A percentile compares a stretch with the other conserved stretches of the same genome.
These are phyloP conservation scores for Limanda limanda DNA, from an alignment of 2,113 vertebrate species.

Conservation along the genomic window DNA sequence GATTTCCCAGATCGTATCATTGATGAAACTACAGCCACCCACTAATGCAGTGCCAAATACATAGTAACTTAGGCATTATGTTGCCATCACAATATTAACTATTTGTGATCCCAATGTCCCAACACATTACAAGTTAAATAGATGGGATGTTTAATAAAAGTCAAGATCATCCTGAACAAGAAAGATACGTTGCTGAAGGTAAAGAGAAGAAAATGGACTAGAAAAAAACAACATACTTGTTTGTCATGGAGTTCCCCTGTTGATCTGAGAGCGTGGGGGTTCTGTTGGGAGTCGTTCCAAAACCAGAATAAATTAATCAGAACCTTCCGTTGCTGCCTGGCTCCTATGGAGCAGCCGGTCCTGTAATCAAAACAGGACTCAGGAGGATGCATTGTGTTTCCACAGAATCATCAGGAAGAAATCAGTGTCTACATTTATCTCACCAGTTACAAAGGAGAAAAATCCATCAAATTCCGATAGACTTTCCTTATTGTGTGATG, in stretches of 20 bases:
- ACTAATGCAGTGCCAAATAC: no score
- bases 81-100: no score
- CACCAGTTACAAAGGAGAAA: conserved; percentile 5
- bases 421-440: conserved; percentile 25
- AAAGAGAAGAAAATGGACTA: not conserved
- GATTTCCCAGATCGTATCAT: no score
- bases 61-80: no score
- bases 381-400: conserved; percentile 24
- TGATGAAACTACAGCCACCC: no score
- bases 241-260: conserved; percentile 35
- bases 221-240: conserved; percentile 19
- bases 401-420: conserved; percentile 37
- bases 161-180: not conserved
- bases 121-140: no score
- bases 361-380: conserved; percentile 46
- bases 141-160: not conserved
- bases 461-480: not conserved
- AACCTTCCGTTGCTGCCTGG: conserved; percentile 18
- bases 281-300: conserved; percentile 32
- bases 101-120: no score
- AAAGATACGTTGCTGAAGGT: not conserved
- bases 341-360: conserved; percentile 33
- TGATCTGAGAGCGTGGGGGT: conserved; percentile 31
- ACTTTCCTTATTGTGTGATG: not conserved
- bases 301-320: conserved; percentile 59